Percentiles rank a stretch among this genome's conserved stretches.
Conservation (phyloP, 64 coral and sea anemone species). For the Trachythela sp. region DNA sequence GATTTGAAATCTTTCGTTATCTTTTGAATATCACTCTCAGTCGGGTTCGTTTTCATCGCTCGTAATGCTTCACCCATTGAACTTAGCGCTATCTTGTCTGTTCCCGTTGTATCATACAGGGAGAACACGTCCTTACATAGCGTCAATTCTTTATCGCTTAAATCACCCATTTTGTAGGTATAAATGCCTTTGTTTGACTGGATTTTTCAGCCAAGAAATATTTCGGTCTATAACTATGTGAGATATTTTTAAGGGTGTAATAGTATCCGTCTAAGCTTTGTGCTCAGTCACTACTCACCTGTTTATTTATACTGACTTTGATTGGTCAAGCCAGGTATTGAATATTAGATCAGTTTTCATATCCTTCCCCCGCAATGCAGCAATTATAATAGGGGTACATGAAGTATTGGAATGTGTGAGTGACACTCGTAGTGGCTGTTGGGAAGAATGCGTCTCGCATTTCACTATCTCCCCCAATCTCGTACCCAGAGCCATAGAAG, state of each 20-base stretch:
- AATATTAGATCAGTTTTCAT: not conserved
- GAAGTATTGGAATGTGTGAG: not conserved
- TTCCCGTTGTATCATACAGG: constrained; percentile 83
- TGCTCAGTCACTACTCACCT: not conserved
- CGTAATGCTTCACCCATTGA: constrained; percentile 73
- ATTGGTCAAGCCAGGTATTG: not conserved
- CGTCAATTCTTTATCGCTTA: constrained; percentile 60
- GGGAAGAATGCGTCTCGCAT: too few species aligned
- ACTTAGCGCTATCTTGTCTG: constrained; percentile 60
- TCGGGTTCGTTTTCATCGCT: constrained; percentile 78
- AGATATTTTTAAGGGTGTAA: not conserved
- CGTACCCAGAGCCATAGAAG: too few species aligned
- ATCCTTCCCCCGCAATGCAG: not conserved
- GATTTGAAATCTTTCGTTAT: constrained; percentile 77
- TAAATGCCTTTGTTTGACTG: not conserved
- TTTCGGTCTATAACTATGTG: not conserved
- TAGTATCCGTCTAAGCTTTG: constrained; percentile 3
- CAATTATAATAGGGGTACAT: not conserved
- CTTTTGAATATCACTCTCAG: constrained; percentile 81
- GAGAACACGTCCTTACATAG: constrained; percentile 85
- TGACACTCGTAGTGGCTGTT: too few species aligned
- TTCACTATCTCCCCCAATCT: too few species aligned
- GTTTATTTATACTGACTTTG: not conserved
- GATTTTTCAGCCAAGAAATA: not conserved
- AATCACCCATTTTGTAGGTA: not conserved